Percentiles rank a stretch among this genome's conserved stretches.
phyloP scores from a whole-genome alignment of 2,113 vertebrate genomes.

The Mustela lutreola region DNA sequence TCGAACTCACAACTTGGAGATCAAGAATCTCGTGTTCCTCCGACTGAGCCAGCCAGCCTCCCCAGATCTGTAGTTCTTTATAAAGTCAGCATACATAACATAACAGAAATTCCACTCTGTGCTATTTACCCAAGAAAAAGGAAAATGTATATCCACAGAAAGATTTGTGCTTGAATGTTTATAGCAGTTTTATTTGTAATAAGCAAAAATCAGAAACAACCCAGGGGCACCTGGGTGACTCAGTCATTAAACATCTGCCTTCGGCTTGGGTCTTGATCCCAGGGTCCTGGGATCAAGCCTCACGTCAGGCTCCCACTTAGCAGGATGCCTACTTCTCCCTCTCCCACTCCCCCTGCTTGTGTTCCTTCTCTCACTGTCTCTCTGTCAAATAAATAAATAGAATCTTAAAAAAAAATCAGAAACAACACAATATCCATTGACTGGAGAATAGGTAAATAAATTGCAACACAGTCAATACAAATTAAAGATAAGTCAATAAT shows the following conservation, averaged over 20 bases:
- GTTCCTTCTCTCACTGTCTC: too few relatives aligned
- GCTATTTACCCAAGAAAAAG: slow-evolving; percentile 29
- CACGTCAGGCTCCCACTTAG: too few relatives aligned
- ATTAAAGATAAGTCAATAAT: slow-evolving; percentile 16
- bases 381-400: too few relatives aligned
- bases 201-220: not conserved
- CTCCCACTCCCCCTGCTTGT: too few relatives aligned
- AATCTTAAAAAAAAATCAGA: not conserved
- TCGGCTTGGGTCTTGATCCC: too few relatives aligned
- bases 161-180: not conserved
- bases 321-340: too few relatives aligned
- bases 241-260: too few relatives aligned
- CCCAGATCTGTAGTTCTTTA: not conserved
- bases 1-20: not conserved
- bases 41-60: not conserved
- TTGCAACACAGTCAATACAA: not conserved
- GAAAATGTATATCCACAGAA: slow-evolving; percentile 24
- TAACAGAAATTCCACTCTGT: not conserved
- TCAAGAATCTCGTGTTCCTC: not conserved
- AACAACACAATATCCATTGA: not conserved
- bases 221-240: not conserved
- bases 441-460: not conserved
- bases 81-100: not conserved
- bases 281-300: too few relatives aligned
- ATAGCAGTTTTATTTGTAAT: not conserved